Evolutionary conservation across 1,140 invertebrate species (phyloP), one percentile per base, ranked within the genome.

Genomic region (Aphelinus certus): DNA sequence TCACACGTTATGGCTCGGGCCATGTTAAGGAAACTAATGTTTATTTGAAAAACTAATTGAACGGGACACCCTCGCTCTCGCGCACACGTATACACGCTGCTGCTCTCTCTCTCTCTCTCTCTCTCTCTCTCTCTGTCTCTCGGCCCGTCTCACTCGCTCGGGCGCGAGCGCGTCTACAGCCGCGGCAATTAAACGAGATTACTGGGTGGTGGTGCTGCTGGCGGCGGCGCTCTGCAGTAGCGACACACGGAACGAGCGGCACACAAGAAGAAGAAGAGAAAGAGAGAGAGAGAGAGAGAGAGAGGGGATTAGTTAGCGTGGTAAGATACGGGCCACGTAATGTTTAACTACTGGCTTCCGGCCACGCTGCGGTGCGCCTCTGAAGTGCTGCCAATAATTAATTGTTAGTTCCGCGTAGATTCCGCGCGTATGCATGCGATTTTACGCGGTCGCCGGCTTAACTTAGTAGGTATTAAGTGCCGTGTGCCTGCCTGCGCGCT

Each of bases 41-140:
- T 88, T 88, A 87, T 88, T 88, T 88, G 86, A 88, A 88, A 88
- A 87, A 88, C 86, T 87, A 88, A 88, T 88, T 88, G 86, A 87
- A 88, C 86, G 85, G 84, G 86, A 87, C 85, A 26, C 26, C 26
- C 26, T 26, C 26, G 26, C 26, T 26, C 26, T 26, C 26, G 26
- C 26, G 26, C 26, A 26, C 26, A 26, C 26, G 26, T 26, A 26
- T 26, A 26, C 26, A 26, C 26, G 26, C 26, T 26, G 26, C 26
- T 26, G 26, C 26, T 26, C 26, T 26, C 26, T 86, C 85, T 79
- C 80, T 60, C 7, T 60, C 26, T 60, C 57, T n/a, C 7, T 42
- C 57, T 9, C 51, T 53, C 51, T 53, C 51, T 53, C 4, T 53
- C 51, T 53, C 26, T 26, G 0, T 26, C 26, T 26, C 26, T 26